Conservation (phyloP, 2,888 invertebrate genomes). For the Eilema caniola region DNA sequence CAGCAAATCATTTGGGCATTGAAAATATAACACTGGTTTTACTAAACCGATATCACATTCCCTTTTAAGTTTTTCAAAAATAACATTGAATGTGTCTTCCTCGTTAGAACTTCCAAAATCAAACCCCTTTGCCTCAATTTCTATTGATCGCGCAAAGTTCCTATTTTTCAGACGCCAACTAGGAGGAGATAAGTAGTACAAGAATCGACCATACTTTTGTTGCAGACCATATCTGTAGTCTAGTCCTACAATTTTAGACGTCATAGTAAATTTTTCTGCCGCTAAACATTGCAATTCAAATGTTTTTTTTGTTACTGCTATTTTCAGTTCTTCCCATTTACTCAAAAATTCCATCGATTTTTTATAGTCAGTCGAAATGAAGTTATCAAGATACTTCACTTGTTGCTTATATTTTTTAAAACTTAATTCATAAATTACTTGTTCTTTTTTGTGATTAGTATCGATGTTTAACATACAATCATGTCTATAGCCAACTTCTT, state of each 20-base stretch:
- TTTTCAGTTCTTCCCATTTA: constrained; percentile 80
- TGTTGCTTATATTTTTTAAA: constrained; percentile 82
- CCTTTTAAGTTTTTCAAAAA: constrained; percentile 81
- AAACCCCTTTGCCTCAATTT: constrained; percentile 80
- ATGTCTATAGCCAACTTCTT: constrained; percentile 74
- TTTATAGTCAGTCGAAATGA: constrained; percentile 88
- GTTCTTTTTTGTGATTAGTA: constrained; percentile 84
- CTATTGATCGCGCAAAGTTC: constrained; percentile 77
- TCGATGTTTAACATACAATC: constrained; percentile 85
- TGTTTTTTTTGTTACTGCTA: constrained; percentile 73
- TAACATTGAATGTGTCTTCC: constrained; percentile 73
- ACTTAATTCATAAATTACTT: constrained; percentile 78
- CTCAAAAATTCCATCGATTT: constrained; percentile 86
- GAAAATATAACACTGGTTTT: constrained; percentile 86
- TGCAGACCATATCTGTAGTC: constrained; percentile 88
- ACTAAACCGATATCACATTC: constrained; percentile 72
- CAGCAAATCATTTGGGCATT: constrained; percentile 84
- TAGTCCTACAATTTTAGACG: constrained; percentile 84
- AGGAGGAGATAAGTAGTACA: constrained; percentile 89
- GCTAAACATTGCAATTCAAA: constrained; percentile 79
- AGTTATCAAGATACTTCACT: constrained; percentile 87
- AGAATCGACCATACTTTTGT: constrained; percentile 89
- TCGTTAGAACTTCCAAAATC: constrained; percentile 71
- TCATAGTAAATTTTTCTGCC: constrained; percentile 66
- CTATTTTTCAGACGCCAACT: constrained; percentile 87